Conservation (phyloP, 2,888 invertebrate species). For the Aporophyla lueneburgensis region DNA sequence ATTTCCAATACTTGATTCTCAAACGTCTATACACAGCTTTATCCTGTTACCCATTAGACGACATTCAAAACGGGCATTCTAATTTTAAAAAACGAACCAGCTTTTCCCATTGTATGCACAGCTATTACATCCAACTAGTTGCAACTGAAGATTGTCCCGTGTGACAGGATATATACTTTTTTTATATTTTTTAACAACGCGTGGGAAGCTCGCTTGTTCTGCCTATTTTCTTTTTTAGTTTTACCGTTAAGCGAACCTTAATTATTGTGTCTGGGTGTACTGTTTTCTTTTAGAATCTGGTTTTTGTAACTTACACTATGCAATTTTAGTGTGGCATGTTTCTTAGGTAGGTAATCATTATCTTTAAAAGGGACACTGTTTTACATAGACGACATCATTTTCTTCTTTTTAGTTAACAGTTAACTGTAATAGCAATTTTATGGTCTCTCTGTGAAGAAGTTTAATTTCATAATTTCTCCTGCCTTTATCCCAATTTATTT, state of each 20-base stretch:
- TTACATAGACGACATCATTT: too few species aligned
- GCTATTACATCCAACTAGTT: slow-evolving; percentile 38
- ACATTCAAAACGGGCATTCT: slow-evolving; percentile 1
- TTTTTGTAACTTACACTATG: slow-evolving; percentile 1
- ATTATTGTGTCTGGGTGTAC: slow-evolving; percentile 50
- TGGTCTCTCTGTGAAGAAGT: not conserved
- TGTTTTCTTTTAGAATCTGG: slow-evolving; percentile 36
- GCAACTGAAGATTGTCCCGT: slow-evolving; percentile 49
- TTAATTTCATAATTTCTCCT: not conserved
- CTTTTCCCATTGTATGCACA: slow-evolving; percentile 23
- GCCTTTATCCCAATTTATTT: too few species aligned
- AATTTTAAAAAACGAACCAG: slow-evolving; percentile 17
- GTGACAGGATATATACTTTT: slow-evolving; percentile 65
- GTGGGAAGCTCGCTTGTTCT: slow-evolving; percentile 64
- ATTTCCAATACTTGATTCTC: not conserved
- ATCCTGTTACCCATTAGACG: not conserved
- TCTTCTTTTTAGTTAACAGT: not conserved
- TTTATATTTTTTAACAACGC: slow-evolving; percentile 53
- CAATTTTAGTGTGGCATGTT: slow-evolving; percentile 37
- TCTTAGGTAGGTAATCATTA: slow-evolving; percentile 11
- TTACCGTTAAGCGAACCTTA: slow-evolving; percentile 61
- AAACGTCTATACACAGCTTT: not conserved
- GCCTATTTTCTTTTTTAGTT: slow-evolving; percentile 56
- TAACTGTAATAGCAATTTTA: not conserved
- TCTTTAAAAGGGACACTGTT: not conserved